Evolutionary conservation across 2,113 vertebrate species (phyloP).

Genomic region (Grammomys dolichurus): DNA sequence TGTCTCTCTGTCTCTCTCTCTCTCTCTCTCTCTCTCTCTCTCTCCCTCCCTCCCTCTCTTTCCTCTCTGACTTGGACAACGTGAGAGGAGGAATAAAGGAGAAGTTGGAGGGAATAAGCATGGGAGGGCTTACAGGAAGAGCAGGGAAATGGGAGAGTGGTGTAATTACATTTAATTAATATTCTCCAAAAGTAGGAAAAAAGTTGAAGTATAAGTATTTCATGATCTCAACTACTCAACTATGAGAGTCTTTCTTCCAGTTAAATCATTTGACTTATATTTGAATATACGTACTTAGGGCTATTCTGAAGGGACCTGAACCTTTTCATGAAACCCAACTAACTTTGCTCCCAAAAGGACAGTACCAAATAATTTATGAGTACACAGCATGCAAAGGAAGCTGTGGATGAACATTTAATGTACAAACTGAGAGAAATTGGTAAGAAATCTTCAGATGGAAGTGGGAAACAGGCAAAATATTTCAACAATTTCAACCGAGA

Average conservation of each 20-base stretch:
- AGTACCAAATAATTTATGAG: background rate
- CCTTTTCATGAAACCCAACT: background rate
- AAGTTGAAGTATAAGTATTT: slow-evolving; percentile 32
- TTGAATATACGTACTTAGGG: background rate
- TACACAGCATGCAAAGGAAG: background rate
- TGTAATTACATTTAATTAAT: background rate
- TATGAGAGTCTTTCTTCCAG: background rate
- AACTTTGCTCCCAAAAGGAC: background rate
- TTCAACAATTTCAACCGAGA: too few species aligned
- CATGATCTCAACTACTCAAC: background rate
- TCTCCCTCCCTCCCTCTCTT: too few species aligned
- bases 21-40: too few species aligned
- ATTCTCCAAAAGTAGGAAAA: background rate
- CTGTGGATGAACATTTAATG: background rate
- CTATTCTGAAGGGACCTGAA: background rate
- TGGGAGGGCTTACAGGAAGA: background rate
- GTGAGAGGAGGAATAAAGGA: background rate
- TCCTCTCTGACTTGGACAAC: background rate
- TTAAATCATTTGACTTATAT: background rate
- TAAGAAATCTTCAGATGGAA: background rate
- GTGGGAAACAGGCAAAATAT: background rate
- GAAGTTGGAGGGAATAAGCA: background rate
- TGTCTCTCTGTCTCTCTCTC: too few species aligned
- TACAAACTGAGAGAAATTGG: slow-evolving; percentile 22
- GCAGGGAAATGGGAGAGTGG: background rate